Conservation (phyloP, 2,888 invertebrate genomes). For the Athrips mouffetella region DNA sequence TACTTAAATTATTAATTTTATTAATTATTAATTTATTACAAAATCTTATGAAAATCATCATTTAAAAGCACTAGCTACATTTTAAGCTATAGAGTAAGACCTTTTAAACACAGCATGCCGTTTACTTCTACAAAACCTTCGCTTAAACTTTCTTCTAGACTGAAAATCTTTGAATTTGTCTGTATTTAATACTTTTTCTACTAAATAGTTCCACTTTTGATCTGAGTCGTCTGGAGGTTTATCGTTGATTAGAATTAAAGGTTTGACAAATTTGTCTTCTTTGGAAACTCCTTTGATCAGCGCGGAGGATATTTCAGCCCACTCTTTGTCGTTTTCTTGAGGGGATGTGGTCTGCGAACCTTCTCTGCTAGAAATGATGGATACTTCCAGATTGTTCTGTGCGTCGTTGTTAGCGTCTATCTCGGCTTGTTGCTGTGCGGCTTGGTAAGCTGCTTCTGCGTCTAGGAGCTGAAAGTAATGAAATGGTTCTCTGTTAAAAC, state of each 20-base stretch:
- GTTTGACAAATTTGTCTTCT: slow-evolving; percentile 45
- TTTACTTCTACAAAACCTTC: slow-evolving; percentile 59
- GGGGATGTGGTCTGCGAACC: slow-evolving; percentile 39
- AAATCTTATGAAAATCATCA: too few species aligned
- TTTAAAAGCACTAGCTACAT: too few species aligned
- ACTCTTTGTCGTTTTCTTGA: slow-evolving; percentile 40
- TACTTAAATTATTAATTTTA: too few species aligned
- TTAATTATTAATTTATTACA: too few species aligned
- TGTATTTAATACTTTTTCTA: slow-evolving; percentile 47
- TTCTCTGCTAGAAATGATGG: slow-evolving; percentile 47
- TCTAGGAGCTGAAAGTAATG: slow-evolving; percentile 63
- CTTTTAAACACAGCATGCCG: slow-evolving; percentile 61
- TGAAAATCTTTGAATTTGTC: slow-evolving; percentile 56
- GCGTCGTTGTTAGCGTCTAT: slow-evolving; percentile 18
- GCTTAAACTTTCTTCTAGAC: slow-evolving; percentile 51
- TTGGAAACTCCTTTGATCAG: slow-evolving; percentile 40
- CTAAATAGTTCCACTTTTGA: slow-evolving; percentile 54
- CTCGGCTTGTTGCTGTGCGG: slow-evolving; percentile 14
- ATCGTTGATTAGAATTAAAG: slow-evolving; percentile 66
- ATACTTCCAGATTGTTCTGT: slow-evolving; percentile 50
- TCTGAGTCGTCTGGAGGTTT: slow-evolving; percentile 64
- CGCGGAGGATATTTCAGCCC: slow-evolving; percentile 42
- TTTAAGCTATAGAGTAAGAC: slow-evolving; percentile 64
- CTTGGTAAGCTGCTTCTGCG: slow-evolving; percentile 54
- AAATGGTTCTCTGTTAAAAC: too few species aligned